Evolutionary conservation across 2,797 vertebrate species (phyloP).

Genomic region (Argyrosomus regius): DNA sequence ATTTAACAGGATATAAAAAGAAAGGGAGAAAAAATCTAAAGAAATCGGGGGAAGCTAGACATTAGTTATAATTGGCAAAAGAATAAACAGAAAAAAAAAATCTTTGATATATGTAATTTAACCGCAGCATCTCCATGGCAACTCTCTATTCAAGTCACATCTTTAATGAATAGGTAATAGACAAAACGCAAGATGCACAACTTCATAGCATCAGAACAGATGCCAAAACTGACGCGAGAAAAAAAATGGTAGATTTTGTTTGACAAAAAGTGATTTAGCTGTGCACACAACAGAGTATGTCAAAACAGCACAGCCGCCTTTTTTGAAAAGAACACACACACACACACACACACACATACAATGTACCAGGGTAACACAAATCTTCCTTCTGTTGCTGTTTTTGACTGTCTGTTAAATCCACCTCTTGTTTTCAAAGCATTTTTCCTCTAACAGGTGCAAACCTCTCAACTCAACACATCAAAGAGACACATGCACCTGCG

Average conservation of each 20-base stretch:
- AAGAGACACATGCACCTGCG: slow-evolving; percentile 80
- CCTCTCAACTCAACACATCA: slow-evolving; percentile 83
- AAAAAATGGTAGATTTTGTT: slow-evolving; percentile 47
- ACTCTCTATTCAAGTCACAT: slow-evolving; percentile 90
- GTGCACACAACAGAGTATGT: slow-evolving; percentile 43
- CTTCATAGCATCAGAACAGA: slow-evolving; percentile 57
- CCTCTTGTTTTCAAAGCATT: slow-evolving; percentile 82
- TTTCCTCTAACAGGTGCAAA: slow-evolving; percentile 82
- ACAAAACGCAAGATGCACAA: slow-evolving; percentile 87
- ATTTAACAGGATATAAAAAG: slow-evolving; percentile 38
- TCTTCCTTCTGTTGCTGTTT: slow-evolving; percentile 73
- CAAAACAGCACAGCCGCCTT: slow-evolving; percentile 61
- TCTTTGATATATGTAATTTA: slow-evolving; percentile 83
- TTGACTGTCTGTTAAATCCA: slow-evolving; percentile 79
- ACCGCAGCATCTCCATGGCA: slow-evolving; percentile 90
- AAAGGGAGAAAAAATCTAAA: background rate
- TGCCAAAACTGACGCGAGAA: slow-evolving; percentile 51
- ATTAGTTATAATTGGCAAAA: slow-evolving; percentile 65
- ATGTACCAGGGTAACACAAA: slow-evolving; percentile 77
- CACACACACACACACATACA: slow-evolving; percentile 61
- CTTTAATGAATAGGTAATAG: slow-evolving; percentile 93
- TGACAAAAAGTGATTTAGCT: slow-evolving; percentile 58
- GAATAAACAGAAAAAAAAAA: slow-evolving; percentile 56
- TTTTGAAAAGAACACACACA: slow-evolving; percentile 44
- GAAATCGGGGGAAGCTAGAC: slow-evolving; percentile 24